Evolutionary conservation across 1,140 invertebrate species (phyloP).

Genomic region (Brachionus plicatilis): DNA sequence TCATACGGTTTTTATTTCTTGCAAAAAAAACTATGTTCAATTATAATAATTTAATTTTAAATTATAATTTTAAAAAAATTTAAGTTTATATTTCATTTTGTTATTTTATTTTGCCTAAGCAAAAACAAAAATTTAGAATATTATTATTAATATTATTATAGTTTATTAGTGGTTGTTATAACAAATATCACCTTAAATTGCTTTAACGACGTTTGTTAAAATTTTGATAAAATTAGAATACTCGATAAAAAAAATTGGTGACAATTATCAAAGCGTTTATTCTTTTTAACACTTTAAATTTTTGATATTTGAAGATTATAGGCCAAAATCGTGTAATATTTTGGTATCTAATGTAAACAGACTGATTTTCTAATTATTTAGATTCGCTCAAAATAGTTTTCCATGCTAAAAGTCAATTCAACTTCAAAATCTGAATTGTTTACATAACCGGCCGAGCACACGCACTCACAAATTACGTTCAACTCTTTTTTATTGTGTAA

Average conservation of each 20-base stretch:
- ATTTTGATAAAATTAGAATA: conserved; percentile 14
- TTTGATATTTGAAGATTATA: neutral
- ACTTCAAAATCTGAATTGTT: neutral
- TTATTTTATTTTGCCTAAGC: conserved; percentile 8
- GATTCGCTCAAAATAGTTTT: neutral
- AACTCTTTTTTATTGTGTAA: neutral
- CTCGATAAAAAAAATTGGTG: conserved; percentile 6
- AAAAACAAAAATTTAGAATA: conserved; percentile 17
- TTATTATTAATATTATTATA: conserved; percentile 16
- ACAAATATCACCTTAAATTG: conserved; percentile 21
- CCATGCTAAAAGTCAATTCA: neutral
- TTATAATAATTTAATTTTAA: conserved; percentile 1
- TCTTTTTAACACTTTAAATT: neutral
- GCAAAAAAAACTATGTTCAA: neutral
- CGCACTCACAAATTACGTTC: neutral
- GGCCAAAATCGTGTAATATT: neutral
- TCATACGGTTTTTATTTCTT: neutral
- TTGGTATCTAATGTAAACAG: neutral
- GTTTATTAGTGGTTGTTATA: conserved; percentile 18
- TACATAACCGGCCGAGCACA: neutral
- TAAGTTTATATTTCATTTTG: neutral
- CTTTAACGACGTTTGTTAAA: conserved; percentile 17
- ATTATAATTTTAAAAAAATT: conserved; percentile 1
- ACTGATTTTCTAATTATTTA: neutral
- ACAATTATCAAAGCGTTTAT: conserved; percentile 20